Conservation (phyloP, 2,797 vertebrate species). For the Columba guinea region DNA sequence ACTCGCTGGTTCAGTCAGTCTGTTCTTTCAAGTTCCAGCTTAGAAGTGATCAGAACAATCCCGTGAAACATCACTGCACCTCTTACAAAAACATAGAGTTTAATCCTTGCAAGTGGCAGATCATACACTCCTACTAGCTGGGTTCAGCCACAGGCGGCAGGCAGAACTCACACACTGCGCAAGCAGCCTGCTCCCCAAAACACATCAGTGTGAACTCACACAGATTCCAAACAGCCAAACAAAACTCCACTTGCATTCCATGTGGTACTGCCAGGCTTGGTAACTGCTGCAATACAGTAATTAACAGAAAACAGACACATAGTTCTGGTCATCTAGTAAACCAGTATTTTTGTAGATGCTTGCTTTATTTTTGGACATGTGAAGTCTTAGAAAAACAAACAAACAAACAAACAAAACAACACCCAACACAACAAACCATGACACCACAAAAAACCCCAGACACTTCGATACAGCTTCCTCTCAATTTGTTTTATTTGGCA, state of each 20-base stretch:
- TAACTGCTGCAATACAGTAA: background rate
- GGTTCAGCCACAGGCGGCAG: background rate
- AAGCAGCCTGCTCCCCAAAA: background rate
- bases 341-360: background rate
- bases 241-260: background rate
- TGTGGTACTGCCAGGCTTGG: background rate
- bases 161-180: background rate
- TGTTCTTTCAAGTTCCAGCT: background rate
- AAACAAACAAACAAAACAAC: background rate
- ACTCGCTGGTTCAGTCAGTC: background rate
- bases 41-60: background rate
- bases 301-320: background rate
- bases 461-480: conserved; percentile 44
- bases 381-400: background rate
- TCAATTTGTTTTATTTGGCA: conserved; percentile 69
- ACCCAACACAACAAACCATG: too few species aligned
- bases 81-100: background rate
- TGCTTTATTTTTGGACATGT: background rate
- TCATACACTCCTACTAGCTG: background rate
- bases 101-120: background rate
- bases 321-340: background rate
- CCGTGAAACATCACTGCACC: background rate
- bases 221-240: background rate
- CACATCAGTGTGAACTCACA: background rate
- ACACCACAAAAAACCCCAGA: background rate